These are phyloP conservation scores for Lissocephala sabroskyi DNA, from an alignment of 2,888 invertebrate species.

Conservation along the genomic window DNA sequence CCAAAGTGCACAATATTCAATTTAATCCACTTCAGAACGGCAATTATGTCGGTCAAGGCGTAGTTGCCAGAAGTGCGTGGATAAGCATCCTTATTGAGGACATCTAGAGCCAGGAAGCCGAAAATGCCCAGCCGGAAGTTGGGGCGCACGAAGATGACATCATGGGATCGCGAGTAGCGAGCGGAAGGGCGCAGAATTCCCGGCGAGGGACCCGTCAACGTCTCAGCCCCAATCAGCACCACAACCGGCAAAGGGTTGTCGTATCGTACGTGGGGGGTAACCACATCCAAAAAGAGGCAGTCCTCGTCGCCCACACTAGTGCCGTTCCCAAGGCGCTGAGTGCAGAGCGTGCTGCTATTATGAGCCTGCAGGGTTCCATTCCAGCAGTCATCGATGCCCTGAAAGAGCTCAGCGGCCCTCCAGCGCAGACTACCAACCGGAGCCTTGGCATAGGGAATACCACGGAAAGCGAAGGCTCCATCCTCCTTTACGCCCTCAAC, in stretches of 20 bases:
- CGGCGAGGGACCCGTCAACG: slow-evolving; percentile 84
- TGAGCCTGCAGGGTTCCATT: slow-evolving; percentile 81
- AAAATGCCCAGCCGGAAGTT: slow-evolving; percentile 86
- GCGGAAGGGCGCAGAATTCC: slow-evolving; percentile 83
- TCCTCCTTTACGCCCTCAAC: slow-evolving; percentile 86
- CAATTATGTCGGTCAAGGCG: slow-evolving; percentile 85
- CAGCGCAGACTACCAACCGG: slow-evolving; percentile 81
- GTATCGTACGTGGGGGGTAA: slow-evolving; percentile 86
- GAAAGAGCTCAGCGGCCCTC: slow-evolving; percentile 79
- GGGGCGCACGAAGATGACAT: slow-evolving; percentile 89
- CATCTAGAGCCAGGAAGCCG: slow-evolving; percentile 86
- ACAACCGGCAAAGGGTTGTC: slow-evolving; percentile 86
- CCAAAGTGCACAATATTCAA: slow-evolving; percentile 88
- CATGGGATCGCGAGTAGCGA: slow-evolving; percentile 82
- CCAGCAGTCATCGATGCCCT: slow-evolving; percentile 84
- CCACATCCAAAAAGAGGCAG: slow-evolving; percentile 86
- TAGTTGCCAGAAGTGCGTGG: slow-evolving; percentile 89
- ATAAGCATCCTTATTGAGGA: slow-evolving; percentile 79
- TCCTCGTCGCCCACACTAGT: slow-evolving; percentile 83
- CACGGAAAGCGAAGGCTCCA: slow-evolving; percentile 85
- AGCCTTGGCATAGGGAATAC: slow-evolving; percentile 86
- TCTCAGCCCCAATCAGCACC: slow-evolving; percentile 85
- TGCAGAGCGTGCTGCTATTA: slow-evolving; percentile 79
- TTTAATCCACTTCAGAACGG: slow-evolving; percentile 85
- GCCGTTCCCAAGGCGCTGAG: slow-evolving; percentile 80